Evolutionary conservation across 1,140 invertebrate genomes (phyloP), one percentile per base, ranked within the genome.

Genomic region (Archegozetes longisetosus): DNA sequence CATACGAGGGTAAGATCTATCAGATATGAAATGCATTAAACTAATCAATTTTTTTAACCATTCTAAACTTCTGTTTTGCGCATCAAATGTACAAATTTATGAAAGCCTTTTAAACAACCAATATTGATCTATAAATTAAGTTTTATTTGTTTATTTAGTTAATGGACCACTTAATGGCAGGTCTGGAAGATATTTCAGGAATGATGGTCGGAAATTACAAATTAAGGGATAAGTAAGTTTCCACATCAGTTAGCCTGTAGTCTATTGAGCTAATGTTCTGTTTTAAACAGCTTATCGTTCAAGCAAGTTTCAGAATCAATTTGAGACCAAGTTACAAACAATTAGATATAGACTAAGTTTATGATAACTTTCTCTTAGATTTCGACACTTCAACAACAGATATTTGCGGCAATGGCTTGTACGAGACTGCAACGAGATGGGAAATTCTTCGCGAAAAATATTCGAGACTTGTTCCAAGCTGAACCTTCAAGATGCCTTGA

Each of bases 141-240:
- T 27, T 58, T 58, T 4, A 27, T 17, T 64, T 66, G 65, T 53
- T 65, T 64, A 76, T 79, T 64, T 68, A 94, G 88, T 82, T 93
- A 67, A 92, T 96, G 79, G 93, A 97, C 74, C 90, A 96, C 72
- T 78, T 89, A 64, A 94, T 96, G 89, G 87, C 90, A 29, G 92
- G 88, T 3, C 79, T 97, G 65, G 92, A 96, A 75, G 91, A 93
- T 72, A 86, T 97, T 68, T 75, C 92, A 53, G 91, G 91, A 61
- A 86, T 88, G 75, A 86, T 91, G 72, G 86, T 91, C 71, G 91
- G 91, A 50, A 93, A 95, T 73, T 86, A 93, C 69, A 86, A 91
- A 70, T 79, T 94, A 51, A 77, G 90, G 68, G 89, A 94, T 73
- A 93, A 87, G 82, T 86, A 73, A 74, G 76, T 60, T 48, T 26